Evolutionary conservation across 2,797 vertebrate genomes (phyloP), one percentile per base, ranked within the genome.

Genomic region (Varecia variegata): DNA sequence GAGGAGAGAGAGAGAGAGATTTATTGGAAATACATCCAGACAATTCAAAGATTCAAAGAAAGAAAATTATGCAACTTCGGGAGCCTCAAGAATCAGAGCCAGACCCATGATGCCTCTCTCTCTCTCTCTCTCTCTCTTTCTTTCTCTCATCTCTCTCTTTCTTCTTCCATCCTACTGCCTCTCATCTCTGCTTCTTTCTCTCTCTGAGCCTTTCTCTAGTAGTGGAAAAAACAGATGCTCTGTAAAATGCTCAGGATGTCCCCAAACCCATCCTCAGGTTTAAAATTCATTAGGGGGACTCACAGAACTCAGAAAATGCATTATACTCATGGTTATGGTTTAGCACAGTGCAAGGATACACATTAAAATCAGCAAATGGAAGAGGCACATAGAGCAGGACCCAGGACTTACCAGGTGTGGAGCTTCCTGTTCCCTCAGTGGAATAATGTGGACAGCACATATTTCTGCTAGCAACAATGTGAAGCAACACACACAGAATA

Each of bases 371-470:
- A 62, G 12, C 35, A 7, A 60, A n/a, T 5, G 5, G 21, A 77
- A 32, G 35, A 74, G 47, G 11, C 0, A 0, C 14, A 18, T 12
- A 17, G 7, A 5, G 20, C 35, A 52, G 18, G 0, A 9, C 27
- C 67, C 45, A 71, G 30, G 10, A 35, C 14, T 68, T 20, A 38
- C 1, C 30, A 50, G 14, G 17, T 21, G 6, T 1, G 11, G 30
- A 12, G 3, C 13, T 88, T 68, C 32, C 17, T 21, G 32, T 14
- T 58, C 14, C 9, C 17, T 47, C 21, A 30, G 25, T 21, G 4
- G 14, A 62, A 38, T 45, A 1, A 15, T 14, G 30, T 17, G 11
- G 35, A 17, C 30, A 68, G 47, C 23, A 20, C 20, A 1, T 7
- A 38, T 7, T n/a, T 32, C 17, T 52, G 5, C 43, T 7, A 67